Evolutionary conservation across 2,888 invertebrate genomes (phyloP), one percentile per base, ranked within the genome.

Genomic region (Cistogaster globosa): DNA sequence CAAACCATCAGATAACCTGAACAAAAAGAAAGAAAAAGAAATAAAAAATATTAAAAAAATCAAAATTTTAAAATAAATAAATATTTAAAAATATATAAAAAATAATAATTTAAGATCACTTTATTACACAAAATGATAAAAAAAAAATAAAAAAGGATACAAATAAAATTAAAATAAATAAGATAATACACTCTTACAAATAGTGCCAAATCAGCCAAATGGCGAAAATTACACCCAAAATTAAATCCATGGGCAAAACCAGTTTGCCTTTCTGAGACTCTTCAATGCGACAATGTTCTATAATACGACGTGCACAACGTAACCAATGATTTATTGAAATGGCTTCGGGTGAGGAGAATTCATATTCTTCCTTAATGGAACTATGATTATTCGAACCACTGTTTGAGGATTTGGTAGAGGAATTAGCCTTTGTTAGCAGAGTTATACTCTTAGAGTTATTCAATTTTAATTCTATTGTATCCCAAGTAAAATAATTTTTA

Each of bases 181-280:
- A 22, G 69, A 75, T 38, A 62, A 26, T n/a, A 22, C 22, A 51
- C 53, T 72, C 71, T 86, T 89, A 91, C 86, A 91, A 89, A 86
- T 89, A 91, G 26, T 90, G 90, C 90, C 91, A 91, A 79, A 91
- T 90, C 36, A 91, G 86, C 91, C 91, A 91, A 71, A 91, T 88
- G 86, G 89, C 89, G 71, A 90, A 82, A 18, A 87, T 83, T n/a
- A 89, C 88, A 26, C 88, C 88, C 83, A 91, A 85, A 18, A 90
- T 89, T 82, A 91, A 78, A 84, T 92, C 91, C 91, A 91, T 91
- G 71, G 92, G 91, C 86, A 91, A 69, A 11, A 90, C 88, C 42
- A 90, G 89, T 83, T 89, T 91, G 18, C 90, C 88, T 9, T 87
- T 87, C n/a, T 87, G 88, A 0, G 88, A 71, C 20, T 89, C 88